Base-by-base conservation (phyloP, 1,140 invertebrate genomes). In the Dreissena rostriformis region DNA sequence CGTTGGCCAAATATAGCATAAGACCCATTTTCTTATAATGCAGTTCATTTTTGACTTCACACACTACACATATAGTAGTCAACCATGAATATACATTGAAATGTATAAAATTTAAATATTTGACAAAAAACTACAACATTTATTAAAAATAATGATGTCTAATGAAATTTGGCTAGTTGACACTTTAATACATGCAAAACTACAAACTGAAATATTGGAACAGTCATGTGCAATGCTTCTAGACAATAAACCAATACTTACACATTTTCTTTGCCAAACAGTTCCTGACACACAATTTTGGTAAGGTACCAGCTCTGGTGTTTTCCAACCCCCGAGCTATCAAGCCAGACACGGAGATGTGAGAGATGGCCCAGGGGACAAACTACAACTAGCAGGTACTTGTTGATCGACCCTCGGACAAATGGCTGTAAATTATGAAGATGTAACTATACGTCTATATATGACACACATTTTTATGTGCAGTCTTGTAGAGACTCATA, bases 341-440 rank as follows among this genome's bases (percentile, higher is more conserved):
- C 93, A 87, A 93, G 93, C 93, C 93, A 94, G 12, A 94, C 88
- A 70, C 92, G 81, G 6, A 93, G 84, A 70, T 89, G 92, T 14
- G 89, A 86, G 19, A 93, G 82, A 29, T 91, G 89, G 1, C 93
- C 93, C 12, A 94, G 82, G 68, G 82, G 86, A 26, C 88, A 82
- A 65, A 88, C 86, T 15, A 88, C 86, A 63, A 88, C 86, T 81
- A 93, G 76, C 17, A 93, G 79, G 77, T 87, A 93, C 82, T 92
- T 89, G 75, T 90, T 91, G 28, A 93, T 87, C 74, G 88, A 90
- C 2, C 92, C 91, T 39, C 89, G 81, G 72, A 71, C 83, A 61
- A 90, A 90, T 11, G 80, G 85, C 91, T 91, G 70, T 22, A 81
- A 80, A 66, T 65, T 15, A 5, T 2, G 39, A 39, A 8, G 39